Base-by-base conservation (phyloP, 1,140 invertebrate species). In the Planococcus citri region DNA sequence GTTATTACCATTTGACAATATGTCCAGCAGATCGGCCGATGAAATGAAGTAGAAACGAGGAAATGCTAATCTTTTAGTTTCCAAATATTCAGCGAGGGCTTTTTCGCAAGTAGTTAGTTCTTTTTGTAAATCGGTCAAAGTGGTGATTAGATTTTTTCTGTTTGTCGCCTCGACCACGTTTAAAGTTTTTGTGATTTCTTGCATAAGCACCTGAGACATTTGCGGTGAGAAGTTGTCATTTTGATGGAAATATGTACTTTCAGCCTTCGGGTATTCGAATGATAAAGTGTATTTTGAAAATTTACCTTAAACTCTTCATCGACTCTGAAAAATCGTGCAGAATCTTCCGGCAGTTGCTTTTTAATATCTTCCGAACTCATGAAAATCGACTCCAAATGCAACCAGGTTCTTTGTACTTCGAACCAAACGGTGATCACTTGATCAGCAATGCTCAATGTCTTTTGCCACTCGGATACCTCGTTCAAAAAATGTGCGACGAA, bases 41-140 rank as follows among this genome's bases (percentile, higher is more conserved):
- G 94, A 97, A 2, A 97, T 92, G 79, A 98, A 98, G 79, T 98
- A 98, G 81, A 98, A 98, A 77, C 92, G 83, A 24, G 95, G 95
- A 81, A 97, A 98, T n/a, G 93, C 92, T 38, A 97, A 82, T 75
- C 95, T 83, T 79, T 98, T 98, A 0, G 94, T 97, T 83, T 98
- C 95, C 73, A 98, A 82, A 80, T 98, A 98, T 78, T 97, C 92
- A 37, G 94, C 94, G 70, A 97, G 80, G 25, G 95, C 94, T 80
- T 98, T 97, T 80, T 98, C 95, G 79, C 95, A 97, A n/a, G 97
- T 81, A 0, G 88, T 86, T 70, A 98, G 81, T 76, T 92, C 87
- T 70, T 86, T 87, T 77, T 97, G 93, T 41, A 97, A 78, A 68
- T 82, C 77, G 75, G 97, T 92, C 24, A 98, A 80, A 70, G 84